Base-by-base conservation (phyloP, 1,140 invertebrate species). In the Papilio aristodemus region DNA sequence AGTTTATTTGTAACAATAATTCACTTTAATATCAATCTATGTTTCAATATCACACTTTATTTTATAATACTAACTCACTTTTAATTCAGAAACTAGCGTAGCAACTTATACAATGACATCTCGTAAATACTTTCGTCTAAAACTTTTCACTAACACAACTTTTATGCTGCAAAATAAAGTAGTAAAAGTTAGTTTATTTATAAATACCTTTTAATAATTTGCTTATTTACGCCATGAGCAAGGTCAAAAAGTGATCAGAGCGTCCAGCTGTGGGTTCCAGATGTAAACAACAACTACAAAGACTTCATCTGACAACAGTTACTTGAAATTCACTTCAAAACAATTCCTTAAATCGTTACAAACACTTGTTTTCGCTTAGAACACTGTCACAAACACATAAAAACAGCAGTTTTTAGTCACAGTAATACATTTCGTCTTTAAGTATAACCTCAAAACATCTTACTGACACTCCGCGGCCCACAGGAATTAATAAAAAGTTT, bases 401-500 rank as follows among this genome's bases (percentile, higher is more conserved):
- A 72, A 79, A 81, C 80, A 73, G 64, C 73, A 75, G 75, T 75
- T 81, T 69, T 75, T 46, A 80, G 81, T 87, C 83, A 89, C 69
- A 77, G 78, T 74, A 85, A 76, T 82, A 81, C 85, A 82, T 85
- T 82, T 86, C 84, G 80, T 79, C 81, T 87, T 72, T 71, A 75
- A 83, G 74, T 74, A 87, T 91, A 89, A 92, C 91, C 91, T 91
- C 88, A 89, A 91, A 92, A 89, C 91, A 90, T 91, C 87, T 91
- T 86, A 88, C 89, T 90, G 89, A 89, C 86, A 87, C 90, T 90
- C 89, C 90, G 90, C 88, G 91, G 90, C 89, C 90, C 86, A 89
- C 91, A 90, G 89, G 91, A 92, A 92, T 92, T 92, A 92, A 92
- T 92, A 92, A 92, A 92, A 92, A 92, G 91, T 92, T 92, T 92